Evolutionary conservation across 53 echinoderm and acorn worm species (phyloP), one percentile per base, ranked within the genome.

Genomic region (Luidia sarsii): DNA sequence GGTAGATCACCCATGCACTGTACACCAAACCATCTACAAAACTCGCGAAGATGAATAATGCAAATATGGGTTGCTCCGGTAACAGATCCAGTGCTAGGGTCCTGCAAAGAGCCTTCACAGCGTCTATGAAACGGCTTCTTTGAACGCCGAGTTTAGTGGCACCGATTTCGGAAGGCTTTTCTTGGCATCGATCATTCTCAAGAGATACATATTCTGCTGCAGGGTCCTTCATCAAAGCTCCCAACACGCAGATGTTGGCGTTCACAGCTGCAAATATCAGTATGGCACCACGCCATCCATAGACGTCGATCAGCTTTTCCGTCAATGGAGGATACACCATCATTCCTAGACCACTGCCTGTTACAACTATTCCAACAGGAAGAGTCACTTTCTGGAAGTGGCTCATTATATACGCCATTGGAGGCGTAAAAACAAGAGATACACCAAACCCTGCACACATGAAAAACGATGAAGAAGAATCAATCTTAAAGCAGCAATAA

Each of bases 261-360:
- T n/a, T n/a, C n/a, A n/a, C n/a, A n/a, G n/a, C n/a, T n/a, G n/a
- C n/a, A n/a, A n/a, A n/a, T n/a, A n/a, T n/a, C n/a, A n/a, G n/a
- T n/a, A 86, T 57, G 15, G 79, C 68, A n/a, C 86, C 77, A 15
- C 68, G 66, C 86, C 86, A 86, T 4, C 86, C 86, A 36, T 65
- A 79, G 15, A 48, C 0, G 11, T 68, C 60, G 0, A 48, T 22
- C 2, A 86, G 32, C n/a, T n/a, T n/a, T n/a, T n/a, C n/a, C n/a
- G n/a, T n/a, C n/a, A n/a, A n/a, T n/a, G n/a, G n/a, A n/a, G n/a
- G n/a, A n/a, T n/a, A n/a, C n/a, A n/a, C n/a, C n/a, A n/a, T n/a
- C n/a, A n/a, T n/a, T n/a, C n/a, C 86, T 7, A 86, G 48, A 20
- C 79, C 79, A 11, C 79, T 52, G 19, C 86, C 86, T 20, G 72